Evolutionary conservation across 92 coral and sea anemone species (phyloP), one percentile per base, ranked within the genome.

Genomic region (Bergia sp.): DNA sequence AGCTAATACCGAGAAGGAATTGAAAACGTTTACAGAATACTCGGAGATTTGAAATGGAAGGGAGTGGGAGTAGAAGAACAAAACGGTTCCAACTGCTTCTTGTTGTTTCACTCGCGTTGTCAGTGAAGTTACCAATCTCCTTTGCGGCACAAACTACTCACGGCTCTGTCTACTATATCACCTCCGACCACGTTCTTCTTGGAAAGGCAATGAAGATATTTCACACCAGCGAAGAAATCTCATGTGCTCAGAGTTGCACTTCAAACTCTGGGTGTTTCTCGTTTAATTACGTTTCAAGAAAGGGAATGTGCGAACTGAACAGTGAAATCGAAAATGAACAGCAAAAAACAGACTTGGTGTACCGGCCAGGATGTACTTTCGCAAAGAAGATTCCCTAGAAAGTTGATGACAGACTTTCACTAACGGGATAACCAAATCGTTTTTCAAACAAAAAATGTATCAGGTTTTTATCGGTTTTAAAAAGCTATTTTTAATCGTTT

Each of bases 271-370:
- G 36, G 6, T 84, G 87, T 47, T 72, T 84, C 29, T 84, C 87
- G 0, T 84, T 84, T 21, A 84, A 84, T 74, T 84, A 45, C 75
- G 13, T 11, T 23, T 44, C 79, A 13, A 71, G 49, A 50, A 67
- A 84, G 87, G 79, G 87, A 84, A 43, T 84, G 44, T 84, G 87
- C 38, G 79, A 84, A 73, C 87, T 84, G 39, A 69, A 84, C 67
- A 84, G 87, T 84, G 79, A 18, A 10, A 58, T 47, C 21, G 87
- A 84, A 71, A 69, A 72, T 20, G 87, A 45, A 45, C 42, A 45
- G 0, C 42, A 72, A 47, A 29, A 29, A 29, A 23, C 87, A 37
- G 45, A 69, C 43, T 57, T 84, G 43, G 67, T 84, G 8, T 71
- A 69, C 38, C 79, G 78, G 29, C 57, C 55, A 44, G 87, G 87